Evolutionary conservation across 1,140 invertebrate genomes (phyloP), one percentile per base, ranked within the genome.

Genomic region (Zaprionus taronus): DNA sequence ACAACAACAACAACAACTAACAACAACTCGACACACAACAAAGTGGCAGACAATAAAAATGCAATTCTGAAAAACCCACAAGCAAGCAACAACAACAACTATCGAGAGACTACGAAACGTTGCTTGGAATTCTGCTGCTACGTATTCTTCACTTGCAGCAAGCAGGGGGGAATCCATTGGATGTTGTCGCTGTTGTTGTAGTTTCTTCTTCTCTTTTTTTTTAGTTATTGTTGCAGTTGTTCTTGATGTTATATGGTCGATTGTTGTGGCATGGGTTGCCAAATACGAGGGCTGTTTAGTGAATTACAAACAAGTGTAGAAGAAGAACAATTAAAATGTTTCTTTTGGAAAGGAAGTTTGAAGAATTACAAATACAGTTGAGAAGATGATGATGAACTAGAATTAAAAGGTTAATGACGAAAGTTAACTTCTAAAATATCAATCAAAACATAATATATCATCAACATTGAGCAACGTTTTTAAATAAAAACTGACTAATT

Each of bases 11-110:
- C 6, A n/a, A n/a, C n/a, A 70, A 20, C 80, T 60, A 28, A 28
- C 1, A 73, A 22, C 80, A 76, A 79, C 75, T 82, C 75, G 68
- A 74, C 81, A 81, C 70, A 47, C 83, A 89, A 86, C 84, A 87
- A 87, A 87, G 84, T 87, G 85, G 74, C 84, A 87, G 85, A 90
- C 84, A 89, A 89, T 87, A 87, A 87, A 87, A 87, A 87, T 87
- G 81, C 84, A 89, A 87, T 89, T 89, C 84, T 89, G 57, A 84
- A 87, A 64, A 86, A 83, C 78, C 64, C 68, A 80, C 78, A 80
- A 61, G n/a, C 53, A 47, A 58, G n/a, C 31, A 15, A 63, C 34
- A 66, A 44, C 61, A 77, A 75, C 67, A 80, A 73, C 77, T 62
- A 51, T 55, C 36, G 56, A 65, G 72, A 60, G 74, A 36, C 41